These are phyloP conservation scores for Salticus scenicus DNA, from an alignment of 2,888 invertebrate species.

Conservation along the genomic window DNA sequence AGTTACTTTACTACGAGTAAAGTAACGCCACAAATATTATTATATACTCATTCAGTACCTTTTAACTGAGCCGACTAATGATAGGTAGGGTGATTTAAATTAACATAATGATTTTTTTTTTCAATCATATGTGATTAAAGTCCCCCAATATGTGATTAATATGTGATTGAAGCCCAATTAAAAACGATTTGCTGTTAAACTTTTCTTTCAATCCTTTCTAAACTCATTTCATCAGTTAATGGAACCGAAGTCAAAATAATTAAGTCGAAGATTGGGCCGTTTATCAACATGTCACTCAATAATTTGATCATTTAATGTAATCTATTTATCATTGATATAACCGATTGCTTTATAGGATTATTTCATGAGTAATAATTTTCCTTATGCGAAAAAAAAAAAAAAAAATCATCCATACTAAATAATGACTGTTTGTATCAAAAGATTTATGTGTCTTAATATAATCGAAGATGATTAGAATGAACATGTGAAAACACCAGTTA, in stretches of 20 bases:
- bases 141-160: no score
- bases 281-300: not conserved
- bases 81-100: not conserved
- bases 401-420: no score
- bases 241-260: slow-evolving; percentile 10
- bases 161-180: not conserved
- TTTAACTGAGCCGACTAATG: not conserved
- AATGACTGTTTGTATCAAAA: no score
- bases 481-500: no score
- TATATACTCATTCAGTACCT: no score
- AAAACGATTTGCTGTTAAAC: not conserved
- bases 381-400: no score
- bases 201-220: not conserved
- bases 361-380: not conserved
- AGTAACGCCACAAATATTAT: no score
- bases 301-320: not conserved
- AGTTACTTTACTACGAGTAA: no score
- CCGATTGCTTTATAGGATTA: not conserved
- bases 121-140: slow-evolving; percentile 8
- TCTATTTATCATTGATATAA: not conserved
- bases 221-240: not conserved
- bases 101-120: slow-evolving; percentile 11
- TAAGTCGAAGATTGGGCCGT: not conserved
- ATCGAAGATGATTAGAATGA: no score
- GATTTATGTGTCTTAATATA: no score